Evolutionary conservation across 2,113 vertebrate genomes (phyloP).

Genomic region (cattle (Bos taurus)): DNA sequence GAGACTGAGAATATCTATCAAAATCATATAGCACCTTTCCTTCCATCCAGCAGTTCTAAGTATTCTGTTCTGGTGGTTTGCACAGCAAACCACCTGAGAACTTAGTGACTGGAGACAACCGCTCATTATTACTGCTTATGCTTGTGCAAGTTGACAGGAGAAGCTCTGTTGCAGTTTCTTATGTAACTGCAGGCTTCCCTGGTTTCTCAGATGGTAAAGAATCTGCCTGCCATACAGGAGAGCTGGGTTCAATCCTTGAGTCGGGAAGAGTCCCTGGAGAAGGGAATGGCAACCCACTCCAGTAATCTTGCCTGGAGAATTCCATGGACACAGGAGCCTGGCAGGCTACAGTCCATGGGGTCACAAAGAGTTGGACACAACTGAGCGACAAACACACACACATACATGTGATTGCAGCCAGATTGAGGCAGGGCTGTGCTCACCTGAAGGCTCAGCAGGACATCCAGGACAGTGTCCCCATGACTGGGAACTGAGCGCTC

Average conservation of each 20-base stretch:
- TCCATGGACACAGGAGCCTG: neutral
- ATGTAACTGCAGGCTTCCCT: neutral
- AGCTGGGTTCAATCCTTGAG: neutral
- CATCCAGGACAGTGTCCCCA: neutral
- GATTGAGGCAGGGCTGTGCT: neutral
- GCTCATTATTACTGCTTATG: neutral
- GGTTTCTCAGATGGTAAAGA: neutral
- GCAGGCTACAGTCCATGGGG: neutral
- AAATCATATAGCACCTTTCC: neutral
- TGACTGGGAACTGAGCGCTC: neutral
- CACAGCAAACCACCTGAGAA: neutral
- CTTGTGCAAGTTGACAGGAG: neutral
- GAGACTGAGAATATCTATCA: neutral
- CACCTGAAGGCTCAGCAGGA: neutral
- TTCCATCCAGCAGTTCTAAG: neutral
- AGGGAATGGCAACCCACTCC: neutral
- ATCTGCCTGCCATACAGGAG: neutral
- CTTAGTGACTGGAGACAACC: neutral
- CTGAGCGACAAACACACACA: neutral
- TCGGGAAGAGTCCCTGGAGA: neutral
- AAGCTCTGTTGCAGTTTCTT: neutral
- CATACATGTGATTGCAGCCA: neutral
- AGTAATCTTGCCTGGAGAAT: neutral
- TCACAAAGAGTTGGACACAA: neutral
- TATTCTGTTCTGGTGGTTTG: neutral